These are phyloP conservation scores for Poecilia velifera DNA, from an alignment of 2,797 vertebrate genomes.

Conservation along the genomic window DNA sequence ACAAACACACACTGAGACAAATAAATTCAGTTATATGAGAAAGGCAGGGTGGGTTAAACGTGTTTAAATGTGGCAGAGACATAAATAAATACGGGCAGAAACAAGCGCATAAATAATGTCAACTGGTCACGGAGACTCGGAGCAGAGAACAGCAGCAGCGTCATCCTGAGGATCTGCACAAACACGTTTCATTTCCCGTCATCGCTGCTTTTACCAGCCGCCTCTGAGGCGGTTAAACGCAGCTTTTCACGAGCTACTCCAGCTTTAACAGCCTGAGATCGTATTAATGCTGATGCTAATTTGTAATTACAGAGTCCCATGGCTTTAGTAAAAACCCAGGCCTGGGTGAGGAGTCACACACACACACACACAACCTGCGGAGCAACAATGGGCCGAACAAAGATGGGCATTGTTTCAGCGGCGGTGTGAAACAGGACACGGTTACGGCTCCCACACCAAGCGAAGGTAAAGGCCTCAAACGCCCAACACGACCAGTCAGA, in stretches of 20 bases:
- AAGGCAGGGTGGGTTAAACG: constrained; percentile 5
- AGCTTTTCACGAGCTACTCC: constrained; percentile 53
- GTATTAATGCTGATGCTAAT: constrained; percentile 68
- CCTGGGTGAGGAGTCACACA: background rate
- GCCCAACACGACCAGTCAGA: constrained; percentile 24
- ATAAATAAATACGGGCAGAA: background rate
- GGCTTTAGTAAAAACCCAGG: constrained; percentile 33
- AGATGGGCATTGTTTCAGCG: constrained; percentile 63
- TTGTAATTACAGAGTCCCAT: constrained; percentile 51
- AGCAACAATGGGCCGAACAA: constrained; percentile 60
- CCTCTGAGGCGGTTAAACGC: constrained; percentile 55
- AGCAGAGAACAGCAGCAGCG: background rate
- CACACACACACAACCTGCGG: constrained; percentile 8
- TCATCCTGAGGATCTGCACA: constrained; percentile 6
- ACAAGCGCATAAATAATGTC: background rate
- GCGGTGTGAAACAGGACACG: constrained; percentile 53
- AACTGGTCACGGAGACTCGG: background rate
- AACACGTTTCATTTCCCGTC: constrained; percentile 53
- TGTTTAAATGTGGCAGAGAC: background rate
- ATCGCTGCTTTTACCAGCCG: constrained; percentile 49
- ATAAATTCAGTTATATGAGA: constrained; percentile 10
- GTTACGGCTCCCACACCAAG: constrained; percentile 60
- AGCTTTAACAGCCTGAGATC: constrained; percentile 42
- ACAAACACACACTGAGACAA: constrained; percentile 34
- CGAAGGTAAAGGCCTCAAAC: constrained; percentile 7